Evolutionary conservation across 2,113 vertebrate species (phyloP).

Genomic region (Alces alces): DNA sequence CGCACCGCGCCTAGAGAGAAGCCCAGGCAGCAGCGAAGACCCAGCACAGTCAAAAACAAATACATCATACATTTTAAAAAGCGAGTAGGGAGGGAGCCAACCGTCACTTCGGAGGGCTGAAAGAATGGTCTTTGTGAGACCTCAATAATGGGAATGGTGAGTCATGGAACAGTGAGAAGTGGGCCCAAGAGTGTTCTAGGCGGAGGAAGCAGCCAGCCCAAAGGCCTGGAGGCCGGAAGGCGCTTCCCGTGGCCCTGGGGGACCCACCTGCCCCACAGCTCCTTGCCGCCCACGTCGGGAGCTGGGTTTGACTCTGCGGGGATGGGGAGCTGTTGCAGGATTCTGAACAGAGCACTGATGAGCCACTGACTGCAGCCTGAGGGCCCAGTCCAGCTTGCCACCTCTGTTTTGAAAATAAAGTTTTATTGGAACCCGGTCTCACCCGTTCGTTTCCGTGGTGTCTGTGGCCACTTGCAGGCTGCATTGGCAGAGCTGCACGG

Average conservation of each 20-base stretch:
- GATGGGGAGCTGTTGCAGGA: background rate
- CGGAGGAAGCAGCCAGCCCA: background rate
- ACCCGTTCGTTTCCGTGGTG: background rate
- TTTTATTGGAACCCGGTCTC: background rate
- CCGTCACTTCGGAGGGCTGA: background rate
- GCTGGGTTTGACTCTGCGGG: background rate
- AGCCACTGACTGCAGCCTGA: rapidly evolving
- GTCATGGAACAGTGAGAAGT: background rate
- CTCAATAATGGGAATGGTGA: background rate
- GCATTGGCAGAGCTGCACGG: rapidly evolving
- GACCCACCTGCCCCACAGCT: background rate
- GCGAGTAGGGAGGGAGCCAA: background rate
- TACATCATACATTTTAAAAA: background rate
- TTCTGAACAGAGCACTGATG: background rate
- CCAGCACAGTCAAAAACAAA: rapidly evolving
- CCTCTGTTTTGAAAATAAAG: background rate
- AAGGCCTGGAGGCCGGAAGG: background rate
- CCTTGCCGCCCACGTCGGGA: background rate
- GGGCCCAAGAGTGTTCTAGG: background rate
- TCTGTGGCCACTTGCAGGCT: background rate
- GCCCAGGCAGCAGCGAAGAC: background rate
- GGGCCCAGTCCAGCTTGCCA: background rate
- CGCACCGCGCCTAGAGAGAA: rapidly evolving
- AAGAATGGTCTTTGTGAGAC: background rate
- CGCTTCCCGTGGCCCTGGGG: rapidly evolving